phyloP scores from a whole-genome alignment of 2,888 invertebrate species.

The Eristalis intricaria region DNA sequence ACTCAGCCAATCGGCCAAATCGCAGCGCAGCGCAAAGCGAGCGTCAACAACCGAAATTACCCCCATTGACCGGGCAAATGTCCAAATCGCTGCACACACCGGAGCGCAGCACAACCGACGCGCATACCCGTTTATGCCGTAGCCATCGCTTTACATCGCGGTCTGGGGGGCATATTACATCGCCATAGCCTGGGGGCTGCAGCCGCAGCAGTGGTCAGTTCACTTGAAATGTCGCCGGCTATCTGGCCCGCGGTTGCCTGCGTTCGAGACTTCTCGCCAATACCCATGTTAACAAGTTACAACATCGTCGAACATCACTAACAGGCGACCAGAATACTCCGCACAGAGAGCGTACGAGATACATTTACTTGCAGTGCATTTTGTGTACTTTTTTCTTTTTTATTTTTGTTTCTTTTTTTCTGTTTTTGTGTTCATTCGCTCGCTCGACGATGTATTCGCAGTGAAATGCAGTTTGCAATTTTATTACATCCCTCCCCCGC shows the following conservation, averaged over 20 bases:
- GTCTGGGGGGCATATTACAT: slow-evolving; percentile 38
- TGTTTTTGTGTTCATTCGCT: slow-evolving; percentile 10
- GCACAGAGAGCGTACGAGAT: slow-evolving; percentile 57
- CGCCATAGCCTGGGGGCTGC: slow-evolving; percentile 25
- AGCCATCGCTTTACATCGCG: slow-evolving; percentile 63
- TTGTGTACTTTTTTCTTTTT: background rate
- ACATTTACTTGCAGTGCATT: slow-evolving; percentile 49
- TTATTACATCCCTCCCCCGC: slow-evolving; percentile 41
- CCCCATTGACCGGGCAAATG: slow-evolving; percentile 59
- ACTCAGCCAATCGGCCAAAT: slow-evolving; percentile 4
- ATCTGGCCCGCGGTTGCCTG: slow-evolving; percentile 26
- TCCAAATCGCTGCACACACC: slow-evolving; percentile 33
- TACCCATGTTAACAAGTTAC: slow-evolving; percentile 76
- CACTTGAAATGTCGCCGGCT: slow-evolving; percentile 17
- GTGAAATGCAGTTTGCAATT: slow-evolving; percentile 70
- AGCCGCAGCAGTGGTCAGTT: slow-evolving; percentile 18
- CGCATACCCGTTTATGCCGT: slow-evolving; percentile 17
- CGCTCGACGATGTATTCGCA: slow-evolving; percentile 60
- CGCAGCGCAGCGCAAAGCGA: slow-evolving; percentile 22
- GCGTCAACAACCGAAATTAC: slow-evolving; percentile 53
- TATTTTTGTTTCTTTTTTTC: slow-evolving; percentile 9
- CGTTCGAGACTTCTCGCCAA: slow-evolving; percentile 68
- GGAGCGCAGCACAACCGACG: background rate
- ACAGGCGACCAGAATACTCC: slow-evolving; percentile 74
- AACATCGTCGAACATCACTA: slow-evolving; percentile 75